Evolutionary conservation across 2,888 invertebrate genomes (phyloP).

Genomic region (Spodoptera exigua): DNA sequence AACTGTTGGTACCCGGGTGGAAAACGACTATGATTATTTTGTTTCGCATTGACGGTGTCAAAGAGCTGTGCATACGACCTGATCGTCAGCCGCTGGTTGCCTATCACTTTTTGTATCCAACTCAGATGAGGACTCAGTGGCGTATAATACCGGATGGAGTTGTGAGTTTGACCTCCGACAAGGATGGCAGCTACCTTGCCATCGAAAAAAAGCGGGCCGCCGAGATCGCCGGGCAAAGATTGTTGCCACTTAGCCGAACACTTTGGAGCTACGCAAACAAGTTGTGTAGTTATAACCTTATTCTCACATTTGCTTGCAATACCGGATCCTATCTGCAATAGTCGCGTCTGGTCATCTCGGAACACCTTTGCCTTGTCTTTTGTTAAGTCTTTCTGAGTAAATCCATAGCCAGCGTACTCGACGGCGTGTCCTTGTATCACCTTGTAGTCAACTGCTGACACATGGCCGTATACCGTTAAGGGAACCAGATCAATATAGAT

Average conservation of each 20-base stretch:
- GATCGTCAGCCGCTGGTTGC: neutral
- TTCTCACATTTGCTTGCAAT: conserved; percentile 4
- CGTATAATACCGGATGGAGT: conserved; percentile 8
- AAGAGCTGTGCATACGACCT: too few relatives aligned
- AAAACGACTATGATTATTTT: neutral
- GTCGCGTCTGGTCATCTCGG: neutral
- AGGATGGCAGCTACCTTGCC: conserved; percentile 27
- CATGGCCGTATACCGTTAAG: neutral
- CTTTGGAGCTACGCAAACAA: conserved; percentile 20
- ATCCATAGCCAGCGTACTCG: conserved; percentile 5
- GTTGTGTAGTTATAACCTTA: neutral
- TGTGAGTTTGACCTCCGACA: neutral
- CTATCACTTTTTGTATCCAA: conserved; percentile 16
- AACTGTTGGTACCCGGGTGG: too few relatives aligned
- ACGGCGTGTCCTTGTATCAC: conserved; percentile 13
- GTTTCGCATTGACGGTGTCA: neutral
- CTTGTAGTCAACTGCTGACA: conserved; percentile 35
- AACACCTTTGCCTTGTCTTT: neutral
- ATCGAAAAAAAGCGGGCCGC: conserved; percentile 26
- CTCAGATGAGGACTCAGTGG: conserved; percentile 34
- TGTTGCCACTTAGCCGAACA: neutral
- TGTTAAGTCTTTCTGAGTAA: neutral
- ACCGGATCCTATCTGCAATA: conserved; percentile 7
- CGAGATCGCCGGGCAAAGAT: neutral
- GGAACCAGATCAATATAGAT: conserved; percentile 12